These are phyloP conservation scores for Ceramica pisi DNA, from an alignment of 2,888 invertebrate genomes.

Conservation along the genomic window DNA sequence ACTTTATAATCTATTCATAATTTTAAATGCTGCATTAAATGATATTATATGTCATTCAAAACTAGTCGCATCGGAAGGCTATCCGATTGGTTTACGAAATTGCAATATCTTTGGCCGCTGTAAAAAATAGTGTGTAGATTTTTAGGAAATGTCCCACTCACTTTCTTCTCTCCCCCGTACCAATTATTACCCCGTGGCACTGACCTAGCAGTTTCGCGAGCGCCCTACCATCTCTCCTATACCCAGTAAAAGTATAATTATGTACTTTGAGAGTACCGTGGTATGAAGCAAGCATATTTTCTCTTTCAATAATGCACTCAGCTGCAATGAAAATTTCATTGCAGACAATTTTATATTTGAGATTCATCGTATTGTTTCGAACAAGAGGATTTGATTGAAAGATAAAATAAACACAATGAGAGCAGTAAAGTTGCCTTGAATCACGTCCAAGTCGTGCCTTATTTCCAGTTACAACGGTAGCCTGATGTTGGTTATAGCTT, in stretches of 20 bases:
- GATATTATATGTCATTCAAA: too few relatives aligned
- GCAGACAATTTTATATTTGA: not conserved
- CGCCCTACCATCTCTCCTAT: not conserved
- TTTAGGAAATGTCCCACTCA: not conserved
- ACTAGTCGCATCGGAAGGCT: too few relatives aligned
- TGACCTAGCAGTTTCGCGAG: not conserved
- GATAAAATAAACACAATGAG: not conserved
- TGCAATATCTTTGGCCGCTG: not conserved
- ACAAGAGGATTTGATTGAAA: not conserved
- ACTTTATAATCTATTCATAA: too few relatives aligned
- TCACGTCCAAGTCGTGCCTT: slow-evolving; percentile 6
- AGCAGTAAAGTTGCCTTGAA: not conserved
- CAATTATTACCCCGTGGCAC: not conserved
- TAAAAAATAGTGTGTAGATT: not conserved
- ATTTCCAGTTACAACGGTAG: not conserved
- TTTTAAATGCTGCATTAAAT: too few relatives aligned
- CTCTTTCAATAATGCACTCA: not conserved
- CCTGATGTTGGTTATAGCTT: not conserved
- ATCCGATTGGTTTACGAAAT: too few relatives aligned
- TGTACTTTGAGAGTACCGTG: not conserved
- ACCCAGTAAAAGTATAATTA: not conserved
- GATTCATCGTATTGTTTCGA: not conserved
- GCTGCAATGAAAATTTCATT: not conserved
- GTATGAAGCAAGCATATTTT: not conserved
- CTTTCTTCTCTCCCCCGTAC: too few relatives aligned